A percentile compares a stretch with the other conserved stretches of the same genome.
Evolutionary conservation across 2,888 invertebrate genomes (phyloP).

Genomic region (Rhopalosiphum nymphaeae): DNA sequence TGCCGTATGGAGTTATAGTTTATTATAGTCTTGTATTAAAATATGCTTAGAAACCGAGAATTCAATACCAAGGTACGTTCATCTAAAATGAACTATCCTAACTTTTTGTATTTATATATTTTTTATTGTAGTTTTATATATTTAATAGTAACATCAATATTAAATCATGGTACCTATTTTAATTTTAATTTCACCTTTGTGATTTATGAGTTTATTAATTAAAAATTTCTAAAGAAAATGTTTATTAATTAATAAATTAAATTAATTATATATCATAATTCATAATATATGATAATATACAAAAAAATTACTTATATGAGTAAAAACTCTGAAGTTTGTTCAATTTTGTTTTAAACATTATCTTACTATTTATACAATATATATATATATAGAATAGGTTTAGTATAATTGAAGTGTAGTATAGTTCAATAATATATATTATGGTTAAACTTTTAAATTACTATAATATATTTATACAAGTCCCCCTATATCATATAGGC

Average conservation of each 20-base stretch:
- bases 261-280: neutral
- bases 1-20: no score
- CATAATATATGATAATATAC: neutral
- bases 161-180: neutral
- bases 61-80: no score
- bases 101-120: neutral
- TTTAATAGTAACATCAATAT: neutral
- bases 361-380: neutral
- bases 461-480: neutral
- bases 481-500: no score
- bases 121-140: neutral
- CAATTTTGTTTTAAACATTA: neutral
- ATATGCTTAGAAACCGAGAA: no score
- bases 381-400: neutral
- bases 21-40: no score
- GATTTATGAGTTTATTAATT: neutral
- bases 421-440: neutral
- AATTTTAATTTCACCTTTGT: neutral
- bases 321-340: neutral
- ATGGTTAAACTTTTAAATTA: neutral
- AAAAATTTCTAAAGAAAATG: neutral
- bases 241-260: neutral
- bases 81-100: no score
- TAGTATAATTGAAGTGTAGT: neutral
- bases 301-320: neutral